These are phyloP conservation scores for Mythimna lalbum DNA, from an alignment of 2,888 invertebrate genomes.

Conservation along the genomic window DNA sequence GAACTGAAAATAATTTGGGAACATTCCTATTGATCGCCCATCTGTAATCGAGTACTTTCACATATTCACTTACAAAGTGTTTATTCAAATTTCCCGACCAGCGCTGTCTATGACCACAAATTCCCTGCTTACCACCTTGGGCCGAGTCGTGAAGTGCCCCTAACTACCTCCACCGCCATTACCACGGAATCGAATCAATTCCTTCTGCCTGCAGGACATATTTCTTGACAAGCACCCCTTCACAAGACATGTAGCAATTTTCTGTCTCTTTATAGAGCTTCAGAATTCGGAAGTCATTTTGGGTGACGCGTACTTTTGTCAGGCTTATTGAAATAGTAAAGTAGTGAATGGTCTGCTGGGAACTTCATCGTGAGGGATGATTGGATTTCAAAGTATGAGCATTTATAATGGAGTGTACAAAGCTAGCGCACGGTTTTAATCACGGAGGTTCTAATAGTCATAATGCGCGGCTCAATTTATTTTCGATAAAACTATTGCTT, in stretches of 20 bases:
- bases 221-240: constrained; percentile 58
- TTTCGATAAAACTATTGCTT: too few relatives aligned
- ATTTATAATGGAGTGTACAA: too few relatives aligned
- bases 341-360: not conserved
- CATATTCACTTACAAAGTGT: constrained; percentile 28
- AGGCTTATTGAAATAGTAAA: constrained; percentile 32
- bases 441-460: too few relatives aligned
- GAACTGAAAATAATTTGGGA: too few relatives aligned
- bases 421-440: too few relatives aligned
- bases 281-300: constrained; percentile 47
- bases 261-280: constrained; percentile 52
- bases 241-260: constrained; percentile 55
- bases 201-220: constrained; percentile 56
- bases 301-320: constrained; percentile 34
- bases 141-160: constrained; percentile 49
- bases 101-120: constrained; percentile 44
- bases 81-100: constrained; percentile 45
- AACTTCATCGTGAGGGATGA: not conserved
- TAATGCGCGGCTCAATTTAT: too few relatives aligned
- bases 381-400: too few relatives aligned
- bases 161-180: constrained; percentile 57
- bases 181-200: constrained; percentile 63
- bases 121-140: constrained; percentile 49
- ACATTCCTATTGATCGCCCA: too few relatives aligned
- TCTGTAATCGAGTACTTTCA: not conserved